Conservation (phyloP, 2,888 invertebrate species). For the Sthenelais limicola region DNA sequence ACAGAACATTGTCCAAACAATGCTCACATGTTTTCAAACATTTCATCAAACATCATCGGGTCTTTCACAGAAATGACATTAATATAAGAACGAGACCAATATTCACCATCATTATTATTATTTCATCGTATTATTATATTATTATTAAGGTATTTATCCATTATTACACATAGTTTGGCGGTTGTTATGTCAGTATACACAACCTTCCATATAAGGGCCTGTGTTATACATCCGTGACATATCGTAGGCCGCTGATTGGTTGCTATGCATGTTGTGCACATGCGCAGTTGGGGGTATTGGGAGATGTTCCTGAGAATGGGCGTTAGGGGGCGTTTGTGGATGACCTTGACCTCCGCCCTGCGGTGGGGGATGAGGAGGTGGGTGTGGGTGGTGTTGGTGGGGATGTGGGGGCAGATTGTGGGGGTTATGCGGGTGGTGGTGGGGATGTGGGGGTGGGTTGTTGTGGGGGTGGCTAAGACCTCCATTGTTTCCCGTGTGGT, state of each 20-base stretch:
- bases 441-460: not conserved
- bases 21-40: too few species aligned
- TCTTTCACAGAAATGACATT: too few species aligned
- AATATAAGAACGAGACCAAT: too few species aligned
- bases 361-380: slow-evolving; percentile 8
- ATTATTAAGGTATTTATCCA: too few species aligned
- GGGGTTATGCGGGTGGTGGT: slow-evolving; percentile 6
- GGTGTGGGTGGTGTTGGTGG: slow-evolving; percentile 20
- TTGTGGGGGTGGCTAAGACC: slow-evolving; percentile 1
- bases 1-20: too few species aligned
- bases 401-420: slow-evolving; percentile 11
- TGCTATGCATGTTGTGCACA: slow-evolving; percentile 23
- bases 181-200: slow-evolving; percentile 38
- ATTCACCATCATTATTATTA: too few species aligned
- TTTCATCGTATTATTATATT: too few species aligned
- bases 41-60: too few species aligned
- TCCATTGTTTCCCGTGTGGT: not conserved
- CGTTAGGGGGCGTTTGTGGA: not conserved
- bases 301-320: slow-evolving; percentile 11
- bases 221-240: slow-evolving; percentile 42
- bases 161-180: too few species aligned
- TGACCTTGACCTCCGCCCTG: not conserved
- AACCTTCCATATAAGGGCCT: slow-evolving; percentile 42
- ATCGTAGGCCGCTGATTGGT: slow-evolving; percentile 32
- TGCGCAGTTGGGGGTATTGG: slow-evolving; percentile 42